A percentile compares a stretch with the other conserved stretches of the same genome.
Evolutionary conservation across 2,888 invertebrate genomes (phyloP).

Genomic region (Noctua janthina): DNA sequence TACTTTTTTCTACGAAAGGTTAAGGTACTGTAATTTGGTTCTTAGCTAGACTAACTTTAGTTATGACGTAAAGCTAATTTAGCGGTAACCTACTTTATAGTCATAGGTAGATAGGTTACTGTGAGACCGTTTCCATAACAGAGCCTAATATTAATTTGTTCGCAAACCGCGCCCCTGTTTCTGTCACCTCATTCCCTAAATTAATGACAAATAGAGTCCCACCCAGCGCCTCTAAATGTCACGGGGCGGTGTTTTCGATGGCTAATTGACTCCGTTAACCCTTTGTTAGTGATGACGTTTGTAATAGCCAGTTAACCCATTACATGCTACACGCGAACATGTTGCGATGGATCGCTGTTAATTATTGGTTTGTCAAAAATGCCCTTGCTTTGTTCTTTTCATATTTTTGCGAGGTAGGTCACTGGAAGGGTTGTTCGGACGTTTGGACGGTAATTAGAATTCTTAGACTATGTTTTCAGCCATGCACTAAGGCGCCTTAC

Average conservation of each 20-base stretch:
- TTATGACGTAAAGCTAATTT: neutral
- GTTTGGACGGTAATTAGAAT: neutral
- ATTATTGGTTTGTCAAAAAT: slow-evolving; percentile 61
- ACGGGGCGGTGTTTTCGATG: slow-evolving; percentile 83
- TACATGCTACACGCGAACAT: slow-evolving; percentile 74
- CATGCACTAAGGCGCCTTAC: neutral
- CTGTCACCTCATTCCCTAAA: slow-evolving; percentile 88
- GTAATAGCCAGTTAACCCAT: slow-evolving; percentile 79
- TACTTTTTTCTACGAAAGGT: neutral
- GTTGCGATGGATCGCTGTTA: slow-evolving; percentile 59
- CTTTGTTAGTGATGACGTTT: slow-evolving; percentile 81
- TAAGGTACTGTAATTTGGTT: neutral
- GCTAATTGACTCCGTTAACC: slow-evolving; percentile 87
- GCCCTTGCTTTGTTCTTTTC: slow-evolving; percentile 40
- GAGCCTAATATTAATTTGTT: slow-evolving; percentile 83
- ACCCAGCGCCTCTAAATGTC: slow-evolving; percentile 83
- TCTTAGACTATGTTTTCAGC: neutral
- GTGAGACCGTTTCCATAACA: slow-evolving; percentile 44
- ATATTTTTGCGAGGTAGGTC: slow-evolving; percentile 20
- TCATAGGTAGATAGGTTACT: slow-evolving; percentile 28
- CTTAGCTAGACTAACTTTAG: neutral
- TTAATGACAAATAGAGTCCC: slow-evolving; percentile 88
- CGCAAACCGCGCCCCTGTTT: slow-evolving; percentile 84
- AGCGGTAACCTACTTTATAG: slow-evolving; percentile 1
- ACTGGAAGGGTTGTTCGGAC: neutral